Evolutionary conservation across 2,113 vertebrate genomes (phyloP).

Genomic region (Gambusia affinis): DNA sequence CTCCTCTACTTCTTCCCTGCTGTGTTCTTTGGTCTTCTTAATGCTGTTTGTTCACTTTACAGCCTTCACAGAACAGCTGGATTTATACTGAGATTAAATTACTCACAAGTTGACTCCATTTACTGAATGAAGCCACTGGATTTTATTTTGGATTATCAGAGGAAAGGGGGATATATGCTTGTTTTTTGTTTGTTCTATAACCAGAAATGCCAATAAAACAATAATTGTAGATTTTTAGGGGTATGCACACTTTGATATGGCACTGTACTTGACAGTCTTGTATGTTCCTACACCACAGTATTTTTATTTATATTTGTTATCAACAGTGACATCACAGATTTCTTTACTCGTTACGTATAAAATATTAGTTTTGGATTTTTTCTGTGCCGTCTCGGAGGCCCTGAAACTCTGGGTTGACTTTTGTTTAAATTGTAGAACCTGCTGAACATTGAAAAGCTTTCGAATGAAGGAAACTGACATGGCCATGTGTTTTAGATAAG

Average conservation of each 20-base stretch:
- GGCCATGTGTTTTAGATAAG: constrained; percentile 79
- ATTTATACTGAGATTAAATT: no score
- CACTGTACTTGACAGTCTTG: background rate
- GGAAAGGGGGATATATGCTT: no score
- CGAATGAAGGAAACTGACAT: constrained; percentile 69
- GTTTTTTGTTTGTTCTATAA: no score
- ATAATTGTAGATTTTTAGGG: background rate
- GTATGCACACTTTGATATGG: background rate
- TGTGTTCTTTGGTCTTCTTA: no score
- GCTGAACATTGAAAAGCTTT: constrained; percentile 60
- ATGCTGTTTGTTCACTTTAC: no score
- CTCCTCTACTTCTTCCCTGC: no score
- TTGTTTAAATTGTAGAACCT: constrained; percentile 54
- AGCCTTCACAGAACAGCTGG: no score
- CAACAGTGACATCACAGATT: background rate
- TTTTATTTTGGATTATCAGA: no score
- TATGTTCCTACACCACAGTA: background rate
- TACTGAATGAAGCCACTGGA: no score
- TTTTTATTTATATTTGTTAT: background rate
- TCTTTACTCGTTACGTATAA: background rate
- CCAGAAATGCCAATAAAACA: background rate
- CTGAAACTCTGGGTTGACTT: constrained; percentile 82
- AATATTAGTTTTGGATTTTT: background rate
- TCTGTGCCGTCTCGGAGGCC: constrained; percentile 48
- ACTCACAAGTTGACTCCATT: no score